phyloP scores from a whole-genome alignment of 2,888 invertebrate genomes.

The Lasiommata megera region DNA sequence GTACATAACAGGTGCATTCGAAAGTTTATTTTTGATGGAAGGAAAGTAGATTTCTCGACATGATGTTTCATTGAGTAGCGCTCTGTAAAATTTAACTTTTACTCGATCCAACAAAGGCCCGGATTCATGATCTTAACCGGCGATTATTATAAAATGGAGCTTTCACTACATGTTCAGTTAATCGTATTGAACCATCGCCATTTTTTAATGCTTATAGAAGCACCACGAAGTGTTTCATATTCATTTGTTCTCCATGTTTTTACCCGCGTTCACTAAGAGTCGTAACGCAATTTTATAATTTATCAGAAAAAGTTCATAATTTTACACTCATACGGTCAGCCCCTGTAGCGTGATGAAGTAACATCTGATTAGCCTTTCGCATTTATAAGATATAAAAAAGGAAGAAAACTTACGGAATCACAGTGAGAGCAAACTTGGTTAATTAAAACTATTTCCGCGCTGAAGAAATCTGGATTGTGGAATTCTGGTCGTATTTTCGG shows the following conservation, averaged over 20 bases:
- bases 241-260: too few relatives aligned
- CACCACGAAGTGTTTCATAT: too few relatives aligned
- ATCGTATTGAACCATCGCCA: not conserved
- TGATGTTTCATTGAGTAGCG: conserved; percentile 28
- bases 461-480: conserved; percentile 15
- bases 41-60: conserved; percentile 48
- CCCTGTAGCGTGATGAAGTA: too few relatives aligned
- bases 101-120: conserved; percentile 21
- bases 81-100: conserved; percentile 28
- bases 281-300: too few relatives aligned
- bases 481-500: conserved; percentile 40
- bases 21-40: conserved; percentile 42
- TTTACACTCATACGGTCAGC: too few relatives aligned
- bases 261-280: too few relatives aligned
- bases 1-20: conserved; percentile 38
- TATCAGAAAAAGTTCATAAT: too few relatives aligned
- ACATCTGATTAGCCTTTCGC: too few relatives aligned
- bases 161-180: conserved; percentile 20
- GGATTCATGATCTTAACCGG: conserved; percentile 11
- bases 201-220: not conserved
- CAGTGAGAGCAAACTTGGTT: not conserved
- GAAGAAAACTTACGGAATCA: too few relatives aligned
- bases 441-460: conserved; percentile 1
- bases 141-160: not conserved
- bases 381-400: too few relatives aligned